A percentile compares a stretch with the other conserved stretches of the same genome.
These are phyloP conservation scores for Drosophila basisetae DNA, from an alignment of 2,888 invertebrate genomes.

Conservation along the genomic window DNA sequence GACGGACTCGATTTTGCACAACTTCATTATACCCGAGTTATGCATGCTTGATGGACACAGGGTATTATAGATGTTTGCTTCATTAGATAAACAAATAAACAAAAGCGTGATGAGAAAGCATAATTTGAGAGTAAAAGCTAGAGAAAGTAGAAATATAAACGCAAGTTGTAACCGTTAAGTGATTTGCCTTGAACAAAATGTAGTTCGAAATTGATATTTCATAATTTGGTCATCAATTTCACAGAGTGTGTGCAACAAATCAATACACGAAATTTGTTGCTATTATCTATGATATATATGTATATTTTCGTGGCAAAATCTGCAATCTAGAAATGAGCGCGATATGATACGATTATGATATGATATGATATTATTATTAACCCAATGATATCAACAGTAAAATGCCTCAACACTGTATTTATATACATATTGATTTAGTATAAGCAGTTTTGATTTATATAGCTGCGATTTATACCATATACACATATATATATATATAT, in stretches of 20 bases:
- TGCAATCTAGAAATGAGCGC: neutral
- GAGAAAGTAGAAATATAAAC: neutral
- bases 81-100: constrained; percentile 54
- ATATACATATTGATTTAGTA: neutral
- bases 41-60: neutral
- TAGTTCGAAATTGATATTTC: neutral
- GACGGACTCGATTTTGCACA: neutral
- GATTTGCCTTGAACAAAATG: neutral
- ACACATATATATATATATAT: neutral
- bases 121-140: neutral
- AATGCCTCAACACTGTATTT: neutral
- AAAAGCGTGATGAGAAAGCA: constrained; percentile 27
- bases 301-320: neutral
- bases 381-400: constrained; percentile 1
- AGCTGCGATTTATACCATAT: neutral
- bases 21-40: neutral
- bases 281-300: neutral
- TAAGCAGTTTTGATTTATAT: constrained; percentile 1
- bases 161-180: neutral
- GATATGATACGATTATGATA: constrained; percentile 18
- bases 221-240: neutral
- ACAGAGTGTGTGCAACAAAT: neutral
- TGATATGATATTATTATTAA: constrained; percentile 3
- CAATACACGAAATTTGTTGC: neutral
- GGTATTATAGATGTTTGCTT: constrained; percentile 15